Base-by-base conservation (phyloP, 2,797 vertebrate genomes). In the Poeciliopsis infans region DNA sequence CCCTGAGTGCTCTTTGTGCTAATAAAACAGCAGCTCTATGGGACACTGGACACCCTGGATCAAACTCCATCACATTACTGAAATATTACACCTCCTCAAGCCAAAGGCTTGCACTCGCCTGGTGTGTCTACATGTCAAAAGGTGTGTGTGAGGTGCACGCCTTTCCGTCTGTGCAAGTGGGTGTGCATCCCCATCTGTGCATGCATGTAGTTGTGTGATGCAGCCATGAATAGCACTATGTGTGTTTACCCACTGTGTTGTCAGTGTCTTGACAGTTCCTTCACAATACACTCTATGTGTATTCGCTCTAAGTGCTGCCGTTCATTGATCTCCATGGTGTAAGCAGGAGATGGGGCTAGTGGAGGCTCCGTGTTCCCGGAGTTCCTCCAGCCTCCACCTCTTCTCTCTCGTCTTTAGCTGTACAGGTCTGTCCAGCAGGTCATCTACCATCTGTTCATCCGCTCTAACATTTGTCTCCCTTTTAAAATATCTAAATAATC, bases 61-160 rank as follows among this genome's bases (percentile, higher is more conserved):
- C 97, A 97, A 97, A 97, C 96, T 97, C 96, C 97, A 96, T 97
- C 96, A 96, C 96, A 97, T 97, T 97, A 97, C 95, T 95, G 96
- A 97, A 97, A 97, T 95, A 96, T 96, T 97, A 97, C 95, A 97
- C 96, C 94, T 90, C 90, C 87, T 89, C 85, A 84, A 80, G 87
- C 93, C 74, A 76, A 80, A 80, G 77, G 69, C 80, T 85, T 71
- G 79, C 93, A 84, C 91, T 82, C 79, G 72, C 85, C 84, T 92
- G 93, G 94, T 92, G 93, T 89, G 87, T 92, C 96, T 96, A 95
- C 93, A 95, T 95, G 96, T 97, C 96, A 95, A 45, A 88, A 94
- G 93, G 89, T 93, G 93, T 81, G 80, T 76, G 80, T 57, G 79
- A 61, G 84, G 84, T 36, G 80, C 51, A 51, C 75, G 28, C 72